Conservation (phyloP, 2,888 invertebrate species). For the Creontiades dilutus region DNA sequence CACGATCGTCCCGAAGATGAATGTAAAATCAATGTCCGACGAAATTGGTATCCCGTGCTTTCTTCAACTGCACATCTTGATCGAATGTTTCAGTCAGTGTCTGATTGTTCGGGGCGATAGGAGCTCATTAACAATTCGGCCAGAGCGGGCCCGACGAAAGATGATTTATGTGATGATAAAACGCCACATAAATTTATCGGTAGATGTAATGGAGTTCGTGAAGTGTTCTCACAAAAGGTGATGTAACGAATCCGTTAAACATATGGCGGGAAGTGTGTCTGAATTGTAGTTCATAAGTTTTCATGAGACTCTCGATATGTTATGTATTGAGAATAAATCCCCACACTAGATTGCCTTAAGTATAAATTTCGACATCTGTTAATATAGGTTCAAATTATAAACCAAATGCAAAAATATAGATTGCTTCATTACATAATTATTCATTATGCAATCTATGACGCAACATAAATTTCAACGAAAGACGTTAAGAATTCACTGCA, state of each 20-base stretch:
- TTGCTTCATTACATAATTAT: no score
- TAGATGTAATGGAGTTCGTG: conserved; percentile 22
- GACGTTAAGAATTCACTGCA: no score
- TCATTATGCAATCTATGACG: no score
- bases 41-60: conserved; percentile 49
- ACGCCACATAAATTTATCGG: conserved; percentile 51
- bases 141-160: not conserved
- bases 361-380: no score
- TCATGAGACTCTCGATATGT: not conserved
- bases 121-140: conserved; percentile 32
- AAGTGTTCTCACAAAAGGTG: not conserved
- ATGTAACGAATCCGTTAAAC: not conserved
- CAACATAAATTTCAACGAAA: no score
- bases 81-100: conserved; percentile 19
- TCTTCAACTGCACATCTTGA: conserved; percentile 10
- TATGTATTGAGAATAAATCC: not conserved
- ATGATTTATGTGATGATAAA: conserved; percentile 53
- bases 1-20: not conserved
- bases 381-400: no score
- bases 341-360: no score
- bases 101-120: not conserved
- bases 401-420: no score
- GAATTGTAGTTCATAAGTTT: not conserved
- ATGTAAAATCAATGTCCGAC: conserved; percentile 36
- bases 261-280: not conserved